Evolutionary conservation across 2,888 invertebrate genomes (phyloP), one percentile per base, ranked within the genome.

Genomic region (Zygaena filipendulae): DNA sequence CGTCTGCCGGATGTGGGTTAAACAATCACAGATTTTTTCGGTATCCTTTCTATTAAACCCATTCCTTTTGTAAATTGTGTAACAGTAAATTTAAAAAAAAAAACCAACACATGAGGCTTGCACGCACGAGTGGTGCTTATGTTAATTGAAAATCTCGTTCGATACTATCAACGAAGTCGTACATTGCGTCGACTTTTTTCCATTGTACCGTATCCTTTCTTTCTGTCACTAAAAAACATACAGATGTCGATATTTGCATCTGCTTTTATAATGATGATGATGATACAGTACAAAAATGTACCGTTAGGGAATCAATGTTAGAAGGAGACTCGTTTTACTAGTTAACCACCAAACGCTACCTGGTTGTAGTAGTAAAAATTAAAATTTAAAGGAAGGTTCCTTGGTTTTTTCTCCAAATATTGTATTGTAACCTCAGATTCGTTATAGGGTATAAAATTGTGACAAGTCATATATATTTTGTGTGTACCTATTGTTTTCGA

Each of bases 1-100:
- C 52, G 50, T 56, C 51, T 51, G 55, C 59, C 70, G 77, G 79
- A 77, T 77, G 72, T 70, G 68, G 79, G 75, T 77, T 77, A 77
- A 71, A 52, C 70, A 77, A 79, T 77, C 77, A 74, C 61, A 52
- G 64, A 47, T 39, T 51, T 70, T 59, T 69, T 68, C 37, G 55
- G 49, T 56, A 54, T 60, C 63, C 61, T 63, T 43, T 58, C 52
- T 53, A 64, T 64, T 59, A 66, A 64, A 62, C 57, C 62, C 64
- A 59, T 61, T 63, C 63, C 58, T 56, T 62, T 69, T 64, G 62
- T 67, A 47, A 54, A 43, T 43, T 42, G 42, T 36, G 47, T 70
- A 75, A 69, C 68, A 55, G 64, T 67, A 62, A 54, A 48, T 56
- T 47, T 44, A 38, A 47, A 58, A 61, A 70, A 68, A 71, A 67